Base-by-base conservation (phyloP, 2,113 vertebrate species). In the Aphyosemion australe region DNA sequence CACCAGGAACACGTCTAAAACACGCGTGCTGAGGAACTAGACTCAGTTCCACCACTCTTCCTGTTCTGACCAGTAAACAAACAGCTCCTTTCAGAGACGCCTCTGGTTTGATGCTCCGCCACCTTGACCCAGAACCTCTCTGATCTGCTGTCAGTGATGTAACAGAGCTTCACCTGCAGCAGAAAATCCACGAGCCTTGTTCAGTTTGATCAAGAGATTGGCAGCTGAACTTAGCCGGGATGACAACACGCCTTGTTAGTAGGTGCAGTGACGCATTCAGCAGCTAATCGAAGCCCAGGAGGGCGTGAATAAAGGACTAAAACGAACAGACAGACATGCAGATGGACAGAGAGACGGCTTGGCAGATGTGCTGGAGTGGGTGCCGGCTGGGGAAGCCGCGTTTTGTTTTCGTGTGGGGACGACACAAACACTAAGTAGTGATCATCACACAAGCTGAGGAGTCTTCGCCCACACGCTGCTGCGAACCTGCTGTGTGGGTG, bases 401-500 rank as follows among this genome's bases (percentile, higher is more conserved):
- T 16, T 69, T 65, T 66, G 61, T 76, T 67, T 80, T 10, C 69
- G 73, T 61, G 75, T 37, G 55, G 72, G 45, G 47, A 62, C 63
- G 64, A 72, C 73, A 85, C 84, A 72, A 69, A 78, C 66, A 66
- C 4, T 2, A 79, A 18, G 42, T 19, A 60, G 65, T 2, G 1
- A 52, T 48, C 12, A 48, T 65, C 76, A 47, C 52, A 61, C 65
- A 77, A 74, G 63, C 61, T 46, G 48, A 83, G 61, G 57, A 79
- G 60, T 63, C 6, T 0, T 47, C 65, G 85, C 87, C 87, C 57
- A 88, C 88, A 72, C 86, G 59, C 62, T 26, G 26, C 16, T 59
- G 49, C 73, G 61, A 72, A 69, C 64, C 69, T 55, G 34, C 72
- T 82, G 84, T 74, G 84, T 85, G 80, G 76, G 69, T 84, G 78